A percentile compares a stretch with the other conserved stretches of the same genome.
Evolutionary conservation across 2,797 vertebrate species (phyloP).

Genomic region (Arremon aurantiirostris): DNA sequence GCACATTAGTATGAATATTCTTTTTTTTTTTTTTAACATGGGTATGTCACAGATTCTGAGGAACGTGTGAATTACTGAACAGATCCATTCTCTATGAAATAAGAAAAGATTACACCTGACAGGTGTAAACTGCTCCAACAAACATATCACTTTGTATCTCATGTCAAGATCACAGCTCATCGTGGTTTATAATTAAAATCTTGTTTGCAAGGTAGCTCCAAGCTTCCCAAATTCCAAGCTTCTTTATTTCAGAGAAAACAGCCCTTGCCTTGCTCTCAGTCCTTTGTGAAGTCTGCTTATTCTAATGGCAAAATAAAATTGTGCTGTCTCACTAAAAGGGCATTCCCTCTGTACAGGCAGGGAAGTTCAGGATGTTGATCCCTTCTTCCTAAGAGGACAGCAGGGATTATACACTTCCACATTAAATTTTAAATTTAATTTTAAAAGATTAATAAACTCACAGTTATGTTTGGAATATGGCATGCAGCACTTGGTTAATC

Average conservation of each 20-base stretch:
- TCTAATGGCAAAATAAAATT: neutral
- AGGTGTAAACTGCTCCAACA: neutral
- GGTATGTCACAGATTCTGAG: neutral
- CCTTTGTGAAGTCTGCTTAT: neutral
- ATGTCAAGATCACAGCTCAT: neutral
- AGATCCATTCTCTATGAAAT: neutral
- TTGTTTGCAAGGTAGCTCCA: neutral
- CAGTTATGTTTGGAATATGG: neutral
- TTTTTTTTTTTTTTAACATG: neutral
- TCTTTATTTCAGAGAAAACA: neutral
- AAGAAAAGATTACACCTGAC: neutral
- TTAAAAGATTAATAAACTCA: neutral
- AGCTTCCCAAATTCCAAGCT: neutral
- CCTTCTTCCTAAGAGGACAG: neutral
- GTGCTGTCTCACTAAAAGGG: neutral
- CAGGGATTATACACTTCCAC: neutral
- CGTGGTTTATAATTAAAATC: neutral
- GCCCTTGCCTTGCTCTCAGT: neutral
- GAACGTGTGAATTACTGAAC: neutral
- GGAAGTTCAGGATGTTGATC: neutral
- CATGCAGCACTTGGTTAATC: neutral
- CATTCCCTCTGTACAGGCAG: neutral
- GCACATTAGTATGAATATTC: neutral
- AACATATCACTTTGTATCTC: neutral
- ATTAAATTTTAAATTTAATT: neutral